Evolutionary conservation across 2,888 invertebrate genomes (phyloP), one percentile per base, ranked within the genome.

Genomic region (Pyrochroa serraticornis): DNA sequence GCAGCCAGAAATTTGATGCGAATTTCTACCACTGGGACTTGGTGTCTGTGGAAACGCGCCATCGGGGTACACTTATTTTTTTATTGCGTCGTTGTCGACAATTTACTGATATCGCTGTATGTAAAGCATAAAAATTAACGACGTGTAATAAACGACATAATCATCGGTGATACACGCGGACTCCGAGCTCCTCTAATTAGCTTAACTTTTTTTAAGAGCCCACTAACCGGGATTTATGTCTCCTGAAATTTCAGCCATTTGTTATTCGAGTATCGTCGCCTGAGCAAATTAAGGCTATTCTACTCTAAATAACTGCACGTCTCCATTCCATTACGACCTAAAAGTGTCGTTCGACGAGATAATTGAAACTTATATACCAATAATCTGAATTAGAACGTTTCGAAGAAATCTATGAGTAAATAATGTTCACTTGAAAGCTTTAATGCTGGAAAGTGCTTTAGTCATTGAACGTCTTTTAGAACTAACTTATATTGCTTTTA

Each of bases 81-180:
- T 53, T 44, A 46, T 50, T 43, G 50, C 32, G 35, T 39, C 51
- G 42, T 46, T 45, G 10, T 41, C 30, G 13, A 13, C 37, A 50
- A 57, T 57, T 57, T 57, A 57, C 22, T 30, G 42, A 42, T 46
- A 46, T 46, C 35, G 51, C 41, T 50, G 32, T 36, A 53, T 54
- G 36, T 50, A 42, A 33, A 31, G 33, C 50, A 46, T 51, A 35
- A 46, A 42, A 37, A 59, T 55, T 59, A 54, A 59, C 50, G 54
- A 41, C 30, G 34, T 35, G 45, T 33, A 46, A 54, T 59, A 50
- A 55, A 58, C 33, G 32, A 39, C 50, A 45, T 50, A 46, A 58
- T 47, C 51, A 57, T 50, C 50, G 41, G 50, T 42, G 42, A 50
- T 50, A 41, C 22, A 50, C 39, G 34, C 33, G 32, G 13, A 12